These are phyloP conservation scores for Amphiura filiformis DNA, from an alignment of 35 echinoderm and acorn worm genomes.

Conservation along the genomic window DNA sequence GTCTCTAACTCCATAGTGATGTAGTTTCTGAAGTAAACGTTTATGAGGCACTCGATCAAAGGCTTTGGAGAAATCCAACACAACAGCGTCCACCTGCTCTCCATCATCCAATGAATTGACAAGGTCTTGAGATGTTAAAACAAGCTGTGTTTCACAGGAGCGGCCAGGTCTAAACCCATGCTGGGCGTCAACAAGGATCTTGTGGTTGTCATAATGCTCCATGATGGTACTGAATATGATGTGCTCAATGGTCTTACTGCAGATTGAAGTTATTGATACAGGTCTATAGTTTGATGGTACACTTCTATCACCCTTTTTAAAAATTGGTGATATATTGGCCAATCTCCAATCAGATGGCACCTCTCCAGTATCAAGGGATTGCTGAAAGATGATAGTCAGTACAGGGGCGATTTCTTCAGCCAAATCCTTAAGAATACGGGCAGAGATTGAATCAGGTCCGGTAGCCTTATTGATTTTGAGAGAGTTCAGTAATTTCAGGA, in stretches of 20 bases:
- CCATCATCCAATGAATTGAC: too few species aligned
- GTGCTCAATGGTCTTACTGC: conserved; percentile 14
- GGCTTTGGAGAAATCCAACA: too few species aligned
- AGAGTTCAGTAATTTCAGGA: not conserved
- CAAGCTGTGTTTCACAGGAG: too few species aligned
- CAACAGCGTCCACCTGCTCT: too few species aligned
- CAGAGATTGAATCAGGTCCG: not conserved
- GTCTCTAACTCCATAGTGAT: too few species aligned
- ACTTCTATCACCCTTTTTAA: conserved; percentile 10
- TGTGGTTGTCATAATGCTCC: conserved; percentile 53
- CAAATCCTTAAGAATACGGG: not conserved
- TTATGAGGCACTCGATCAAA: too few species aligned
- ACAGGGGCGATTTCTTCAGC: not conserved
- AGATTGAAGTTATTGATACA: conserved; percentile 38
- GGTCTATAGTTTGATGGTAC: conserved; percentile 37
- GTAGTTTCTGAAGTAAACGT: too few species aligned
- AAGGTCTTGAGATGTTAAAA: too few species aligned
- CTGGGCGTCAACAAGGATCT: too few species aligned
- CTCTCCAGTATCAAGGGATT: not conserved
- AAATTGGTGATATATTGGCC: conserved; percentile 35
- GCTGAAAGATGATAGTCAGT: not conserved
- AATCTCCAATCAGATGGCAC: conserved; percentile 1
- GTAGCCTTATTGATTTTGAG: not conserved
- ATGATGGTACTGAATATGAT: conserved; percentile 33
- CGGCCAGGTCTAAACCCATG: too few species aligned